A percentile compares a stretch with the other conserved stretches of the same genome.
phyloP scores from a whole-genome alignment of 2,888 invertebrate species.

The Leistus spinibarbis region DNA sequence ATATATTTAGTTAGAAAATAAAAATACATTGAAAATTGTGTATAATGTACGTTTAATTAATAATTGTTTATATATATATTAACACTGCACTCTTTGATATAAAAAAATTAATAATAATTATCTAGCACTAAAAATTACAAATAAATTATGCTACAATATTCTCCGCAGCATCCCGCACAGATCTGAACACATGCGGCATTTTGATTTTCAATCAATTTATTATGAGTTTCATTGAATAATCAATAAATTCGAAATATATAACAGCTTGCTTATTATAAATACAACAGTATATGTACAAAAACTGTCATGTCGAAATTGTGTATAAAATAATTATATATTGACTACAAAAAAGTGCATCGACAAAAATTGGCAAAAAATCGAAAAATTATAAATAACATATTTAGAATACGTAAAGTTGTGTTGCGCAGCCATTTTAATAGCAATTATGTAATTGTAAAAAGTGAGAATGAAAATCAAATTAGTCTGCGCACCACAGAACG shows the following conservation, averaged over 20 bases:
- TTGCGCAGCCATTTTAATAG: too few species aligned
- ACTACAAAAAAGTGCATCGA: background rate
- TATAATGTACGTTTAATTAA: background rate
- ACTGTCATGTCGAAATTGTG: background rate
- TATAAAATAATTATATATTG: background rate
- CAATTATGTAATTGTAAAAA: too few species aligned
- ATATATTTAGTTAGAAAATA: too few species aligned
- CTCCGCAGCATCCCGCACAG: too few species aligned
- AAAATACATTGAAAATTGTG: background rate
- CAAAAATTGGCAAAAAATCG: background rate
- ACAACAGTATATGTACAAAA: background rate
- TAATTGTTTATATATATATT: background rate
- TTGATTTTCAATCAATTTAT: background rate
- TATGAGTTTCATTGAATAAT: background rate
- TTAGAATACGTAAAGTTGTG: too few species aligned
- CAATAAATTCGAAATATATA: too few species aligned
- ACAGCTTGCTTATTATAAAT: background rate
- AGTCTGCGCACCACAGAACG: too few species aligned
- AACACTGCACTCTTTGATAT: conserved; percentile 7
- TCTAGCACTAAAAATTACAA: background rate
- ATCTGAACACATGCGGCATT: background rate
- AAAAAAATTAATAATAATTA: background rate
- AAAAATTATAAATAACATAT: background rate
- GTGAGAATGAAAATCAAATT: too few species aligned
- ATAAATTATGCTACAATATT: too few species aligned